phyloP scores from a whole-genome alignment of 1,140 invertebrate genomes.

The Cherax quadricarinatus region DNA sequence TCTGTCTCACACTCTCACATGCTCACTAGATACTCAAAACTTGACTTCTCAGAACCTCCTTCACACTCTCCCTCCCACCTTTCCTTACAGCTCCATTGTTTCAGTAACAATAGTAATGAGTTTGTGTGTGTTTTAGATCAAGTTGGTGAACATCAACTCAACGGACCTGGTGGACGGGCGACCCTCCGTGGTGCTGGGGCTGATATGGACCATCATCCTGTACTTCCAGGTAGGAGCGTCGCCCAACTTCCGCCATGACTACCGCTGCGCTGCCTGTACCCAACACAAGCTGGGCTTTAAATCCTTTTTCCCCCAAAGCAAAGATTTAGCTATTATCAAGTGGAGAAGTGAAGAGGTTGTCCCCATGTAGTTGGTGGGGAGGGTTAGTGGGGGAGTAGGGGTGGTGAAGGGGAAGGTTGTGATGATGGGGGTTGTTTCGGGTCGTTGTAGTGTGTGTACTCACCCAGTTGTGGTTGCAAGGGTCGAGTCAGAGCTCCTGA shows the following conservation, averaged over 20 bases:
- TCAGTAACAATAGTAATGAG: neutral
- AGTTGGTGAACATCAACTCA: constrained; percentile 99
- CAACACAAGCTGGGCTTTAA: constrained; percentile 44
- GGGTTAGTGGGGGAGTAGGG: neutral
- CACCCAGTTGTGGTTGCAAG: no score
- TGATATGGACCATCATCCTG: constrained; percentile 99
- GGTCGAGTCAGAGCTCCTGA: no score
- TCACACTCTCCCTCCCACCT: no score
- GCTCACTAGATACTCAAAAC: neutral
- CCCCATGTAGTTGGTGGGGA: neutral
- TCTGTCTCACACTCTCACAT: neutral
- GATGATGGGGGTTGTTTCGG: no score
- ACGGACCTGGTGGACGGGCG: constrained; percentile 98
- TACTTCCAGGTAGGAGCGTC: constrained; percentile 94
- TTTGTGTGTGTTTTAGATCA: constrained; percentile 84
- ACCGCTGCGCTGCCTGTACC: constrained; percentile 31
- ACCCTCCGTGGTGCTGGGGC: constrained; percentile 96
- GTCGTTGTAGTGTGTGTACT: no score
- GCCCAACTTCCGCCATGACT: constrained; percentile 47
- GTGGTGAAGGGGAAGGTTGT: no score
- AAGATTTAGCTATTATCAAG: constrained; percentile 19
- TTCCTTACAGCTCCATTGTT: neutral
- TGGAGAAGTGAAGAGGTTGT: constrained; percentile 10
- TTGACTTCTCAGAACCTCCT: no score
- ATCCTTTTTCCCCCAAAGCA: constrained; percentile 22